Conservation (phyloP, 2,113 vertebrate species). For the Xiphophorus couchianus region DNA sequence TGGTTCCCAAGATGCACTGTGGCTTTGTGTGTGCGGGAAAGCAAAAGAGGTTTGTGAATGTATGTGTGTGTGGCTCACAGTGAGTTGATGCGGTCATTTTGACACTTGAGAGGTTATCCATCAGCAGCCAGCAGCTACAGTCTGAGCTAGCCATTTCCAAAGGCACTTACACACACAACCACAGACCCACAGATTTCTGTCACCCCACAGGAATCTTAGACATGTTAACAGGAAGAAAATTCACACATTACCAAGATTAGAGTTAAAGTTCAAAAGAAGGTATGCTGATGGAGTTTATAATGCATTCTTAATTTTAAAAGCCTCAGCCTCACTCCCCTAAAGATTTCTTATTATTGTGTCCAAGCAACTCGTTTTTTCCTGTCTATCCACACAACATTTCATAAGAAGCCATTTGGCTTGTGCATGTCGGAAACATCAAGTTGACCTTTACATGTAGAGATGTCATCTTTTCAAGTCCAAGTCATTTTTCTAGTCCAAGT, state of each 20-base stretch:
- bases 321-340: neutral
- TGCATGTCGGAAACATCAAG: neutral
- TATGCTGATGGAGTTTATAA: neutral
- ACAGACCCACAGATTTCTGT: neutral
- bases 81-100: constrained; percentile 72
- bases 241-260: neutral
- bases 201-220: neutral
- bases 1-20: constrained; percentile 85
- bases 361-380: neutral
- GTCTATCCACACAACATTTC: neutral
- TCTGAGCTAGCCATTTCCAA: constrained; percentile 47
- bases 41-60: constrained; percentile 40
- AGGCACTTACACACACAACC: constrained; percentile 7
- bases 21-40: constrained; percentile 75
- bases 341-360: neutral
- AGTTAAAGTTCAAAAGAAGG: neutral
- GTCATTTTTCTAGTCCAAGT: no score
- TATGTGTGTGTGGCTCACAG: constrained; percentile 28
- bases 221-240: neutral
- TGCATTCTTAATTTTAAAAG: neutral
- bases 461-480: no score
- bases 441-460: neutral
- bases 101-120: constrained; percentile 77
- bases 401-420: neutral
- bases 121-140: constrained; percentile 62